A percentile compares a stretch with the other conserved stretches of the same genome.
Conservation (phyloP, 2,797 vertebrate genomes). For the Rhinichthys osculus region DNA sequence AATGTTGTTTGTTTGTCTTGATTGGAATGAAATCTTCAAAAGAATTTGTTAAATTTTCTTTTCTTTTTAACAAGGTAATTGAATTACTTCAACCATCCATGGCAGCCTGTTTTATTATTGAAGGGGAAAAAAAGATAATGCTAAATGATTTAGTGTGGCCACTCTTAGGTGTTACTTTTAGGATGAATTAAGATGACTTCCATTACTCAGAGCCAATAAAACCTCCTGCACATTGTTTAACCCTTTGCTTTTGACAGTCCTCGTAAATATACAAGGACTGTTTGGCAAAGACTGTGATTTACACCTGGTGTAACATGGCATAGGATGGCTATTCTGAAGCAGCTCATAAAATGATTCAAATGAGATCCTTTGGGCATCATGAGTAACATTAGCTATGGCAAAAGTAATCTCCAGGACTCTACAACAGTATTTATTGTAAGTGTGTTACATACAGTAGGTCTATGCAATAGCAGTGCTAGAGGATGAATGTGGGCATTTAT, state of each 20-base stretch:
- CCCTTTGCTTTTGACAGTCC: slow-evolving; percentile 49
- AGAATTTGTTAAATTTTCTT: not conserved
- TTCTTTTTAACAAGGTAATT: slow-evolving; percentile 12
- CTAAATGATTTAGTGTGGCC: slow-evolving; percentile 36
- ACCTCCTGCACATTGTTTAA: slow-evolving; percentile 51
- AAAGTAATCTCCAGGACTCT: slow-evolving; percentile 9
- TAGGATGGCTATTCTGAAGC: slow-evolving; percentile 25
- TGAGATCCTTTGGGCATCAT: slow-evolving; percentile 10
- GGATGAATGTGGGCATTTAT: not conserved
- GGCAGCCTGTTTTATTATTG: not conserved
- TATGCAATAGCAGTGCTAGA: not conserved
- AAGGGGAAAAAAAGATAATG: not conserved
- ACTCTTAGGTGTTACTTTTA: slow-evolving; percentile 56
- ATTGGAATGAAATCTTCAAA: slow-evolving; percentile 21
- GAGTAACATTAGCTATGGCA: slow-evolving; percentile 41
- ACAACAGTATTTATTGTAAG: not conserved
- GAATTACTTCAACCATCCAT: slow-evolving; percentile 11
- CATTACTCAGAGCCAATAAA: slow-evolving; percentile 49
- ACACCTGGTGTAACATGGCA: slow-evolving; percentile 33
- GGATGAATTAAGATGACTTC: slow-evolving; percentile 56
- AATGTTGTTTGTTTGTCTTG: slow-evolving; percentile 5
- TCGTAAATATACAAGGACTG: slow-evolving; percentile 56
- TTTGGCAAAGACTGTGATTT: slow-evolving; percentile 42
- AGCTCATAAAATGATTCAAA: slow-evolving; percentile 51
- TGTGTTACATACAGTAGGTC: slow-evolving; percentile 35